phyloP scores from a whole-genome alignment of 37 sponge, comb jelly and placozoan species.

The Geodia barretti region DNA sequence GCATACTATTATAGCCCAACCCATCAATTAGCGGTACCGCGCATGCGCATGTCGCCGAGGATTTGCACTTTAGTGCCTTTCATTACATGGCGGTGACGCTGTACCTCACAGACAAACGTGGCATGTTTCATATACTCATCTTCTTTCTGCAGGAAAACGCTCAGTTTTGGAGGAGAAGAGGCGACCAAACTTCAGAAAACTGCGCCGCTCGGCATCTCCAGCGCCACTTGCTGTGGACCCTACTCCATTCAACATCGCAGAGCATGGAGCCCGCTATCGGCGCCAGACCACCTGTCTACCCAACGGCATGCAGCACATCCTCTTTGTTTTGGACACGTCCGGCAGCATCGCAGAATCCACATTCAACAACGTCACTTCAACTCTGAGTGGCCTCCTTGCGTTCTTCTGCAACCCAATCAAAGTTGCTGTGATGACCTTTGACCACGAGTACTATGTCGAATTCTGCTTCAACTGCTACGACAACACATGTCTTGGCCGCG shows the following conservation, averaged over 20 bases:
- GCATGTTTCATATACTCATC: too few relatives aligned
- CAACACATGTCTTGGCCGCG: not conserved
- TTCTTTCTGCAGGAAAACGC: too few relatives aligned
- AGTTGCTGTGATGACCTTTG: conserved; percentile 1
- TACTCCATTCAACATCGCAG: not conserved
- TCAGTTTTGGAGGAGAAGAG: too few relatives aligned
- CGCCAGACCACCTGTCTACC: conserved; percentile 3
- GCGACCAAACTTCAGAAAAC: too few relatives aligned
- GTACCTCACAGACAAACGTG: too few relatives aligned
- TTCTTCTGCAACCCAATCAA: not conserved
- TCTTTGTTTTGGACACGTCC: conserved; percentile 14
- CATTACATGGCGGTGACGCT: too few relatives aligned
- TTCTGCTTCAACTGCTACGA: not conserved
- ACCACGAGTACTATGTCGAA: not conserved
- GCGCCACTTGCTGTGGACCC: not conserved
- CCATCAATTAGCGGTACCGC: too few relatives aligned
- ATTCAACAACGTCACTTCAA: not conserved
- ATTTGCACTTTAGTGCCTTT: too few relatives aligned
- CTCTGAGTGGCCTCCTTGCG: not conserved
- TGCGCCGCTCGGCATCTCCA: not conserved
- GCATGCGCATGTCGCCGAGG: too few relatives aligned
- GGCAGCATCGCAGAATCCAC: not conserved
- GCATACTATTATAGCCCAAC: too few relatives aligned
- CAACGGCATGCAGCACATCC: conserved; percentile 3
- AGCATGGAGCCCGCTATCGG: not conserved